Conservation (phyloP, 2,113 vertebrate species). For the Brachyhypopomus gauderio region DNA sequence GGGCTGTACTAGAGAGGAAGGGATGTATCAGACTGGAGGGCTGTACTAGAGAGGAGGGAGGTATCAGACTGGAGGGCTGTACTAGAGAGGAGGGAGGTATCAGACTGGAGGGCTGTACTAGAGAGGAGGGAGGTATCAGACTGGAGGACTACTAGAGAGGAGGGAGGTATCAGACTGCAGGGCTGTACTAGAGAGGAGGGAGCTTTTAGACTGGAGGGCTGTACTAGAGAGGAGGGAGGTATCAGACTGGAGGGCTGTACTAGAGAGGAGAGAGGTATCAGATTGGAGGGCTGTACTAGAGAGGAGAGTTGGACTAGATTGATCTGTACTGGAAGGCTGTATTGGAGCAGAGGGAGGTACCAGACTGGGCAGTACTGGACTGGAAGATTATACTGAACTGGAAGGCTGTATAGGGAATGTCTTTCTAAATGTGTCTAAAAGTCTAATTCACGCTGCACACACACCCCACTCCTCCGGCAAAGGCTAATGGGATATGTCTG, state of each 20-base stretch:
- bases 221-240: too few relatives aligned
- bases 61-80: background rate
- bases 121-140: too few relatives aligned
- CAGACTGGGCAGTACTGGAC: background rate
- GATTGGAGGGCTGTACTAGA: background rate
- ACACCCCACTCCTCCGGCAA: conserved; percentile 11
- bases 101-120: background rate
- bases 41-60: too few relatives aligned
- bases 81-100: too few relatives aligned
- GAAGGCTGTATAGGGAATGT: background rate
- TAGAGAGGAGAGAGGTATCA: too few relatives aligned
- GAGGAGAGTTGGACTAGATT: background rate
- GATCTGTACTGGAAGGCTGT: background rate
- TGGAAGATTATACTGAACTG: background rate
- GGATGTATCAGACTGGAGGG: background rate
- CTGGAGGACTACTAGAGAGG: background rate
- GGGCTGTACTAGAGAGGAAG: too few relatives aligned
- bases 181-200: background rate
- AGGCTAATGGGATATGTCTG: conserved; percentile 41
- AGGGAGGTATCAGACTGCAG: background rate
- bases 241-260: background rate
- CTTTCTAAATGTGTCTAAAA: conserved; percentile 27
- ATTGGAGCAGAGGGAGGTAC: background rate
- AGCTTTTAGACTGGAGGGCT: background rate
- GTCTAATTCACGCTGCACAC: conserved; percentile 39